Evolutionary conservation across 2,888 invertebrate species (phyloP).

Genomic region (Parapristionchus giblindavisi): DNA sequence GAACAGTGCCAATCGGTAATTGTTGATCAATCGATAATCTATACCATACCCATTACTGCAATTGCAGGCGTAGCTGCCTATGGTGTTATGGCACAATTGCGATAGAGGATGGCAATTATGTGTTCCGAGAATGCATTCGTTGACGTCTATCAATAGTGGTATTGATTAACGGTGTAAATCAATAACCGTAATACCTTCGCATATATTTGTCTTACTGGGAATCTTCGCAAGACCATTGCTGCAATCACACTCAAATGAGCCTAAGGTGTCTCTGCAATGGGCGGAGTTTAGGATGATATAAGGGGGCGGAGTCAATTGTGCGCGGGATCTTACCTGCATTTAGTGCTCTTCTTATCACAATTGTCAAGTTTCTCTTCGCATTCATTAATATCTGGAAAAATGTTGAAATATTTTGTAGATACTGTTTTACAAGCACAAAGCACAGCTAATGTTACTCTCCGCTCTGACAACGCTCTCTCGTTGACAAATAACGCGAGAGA

Average conservation of each 20-base stretch:
- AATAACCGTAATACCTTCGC: slow-evolving; percentile 17
- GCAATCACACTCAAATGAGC: slow-evolving; percentile 21
- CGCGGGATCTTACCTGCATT: no score
- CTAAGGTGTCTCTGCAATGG: slow-evolving; percentile 4
- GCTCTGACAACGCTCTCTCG: no score
- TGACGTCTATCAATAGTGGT: slow-evolving; percentile 78
- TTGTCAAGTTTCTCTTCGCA: slow-evolving; percentile 1
- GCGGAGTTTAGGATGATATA: no score
- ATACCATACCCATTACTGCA: slow-evolving; percentile 24
- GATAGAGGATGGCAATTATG: slow-evolving; percentile 74
- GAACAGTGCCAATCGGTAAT: neutral
- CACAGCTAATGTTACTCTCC: no score
- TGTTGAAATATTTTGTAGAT: no score
- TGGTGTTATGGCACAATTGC: slow-evolving; percentile 25
- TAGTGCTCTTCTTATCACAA: slow-evolving; percentile 14
- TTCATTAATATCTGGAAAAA: slow-evolving; percentile 26
- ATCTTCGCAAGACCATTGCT: slow-evolving; percentile 15
- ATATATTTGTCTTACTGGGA: neutral
- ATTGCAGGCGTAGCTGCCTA: slow-evolving; percentile 22
- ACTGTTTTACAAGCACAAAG: no score
- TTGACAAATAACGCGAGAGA: no score
- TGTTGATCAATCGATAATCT: neutral
- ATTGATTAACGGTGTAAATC: neutral
- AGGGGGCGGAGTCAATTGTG: no score
- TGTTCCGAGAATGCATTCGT: slow-evolving; percentile 81